Evolutionary conservation across 2,888 invertebrate genomes (phyloP), one percentile per base, ranked within the genome.

Genomic region (Sclerodermus sp.): DNA sequence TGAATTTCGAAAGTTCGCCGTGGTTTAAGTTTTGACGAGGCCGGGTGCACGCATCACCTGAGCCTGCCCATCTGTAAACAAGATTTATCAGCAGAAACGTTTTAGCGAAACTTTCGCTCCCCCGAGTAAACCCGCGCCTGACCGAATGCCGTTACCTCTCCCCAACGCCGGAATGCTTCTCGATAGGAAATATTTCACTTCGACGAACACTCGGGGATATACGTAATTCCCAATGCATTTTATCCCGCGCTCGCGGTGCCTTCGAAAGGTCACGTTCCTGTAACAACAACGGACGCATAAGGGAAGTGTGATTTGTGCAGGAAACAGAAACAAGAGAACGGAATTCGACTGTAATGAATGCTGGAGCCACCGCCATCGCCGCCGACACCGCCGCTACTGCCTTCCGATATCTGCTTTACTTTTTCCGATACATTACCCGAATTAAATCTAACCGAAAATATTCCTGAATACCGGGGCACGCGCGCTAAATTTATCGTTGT

Each of bases 61-160:
- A 67, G 67, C 67, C 62, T 66, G 65, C 68, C 70, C 67, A 73
- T 72, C 71, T 66, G 71, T 71, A 73, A 72, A 71, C 69, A 70
- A 72, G 72, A 73, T 72, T 73, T 73, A 73, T 73, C 64, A 62
- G 61, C 57, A 60, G 67, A 68, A 72, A 70, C 72, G 66, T 72
- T 73, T 73, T 68, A 71, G 67, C 64, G 56, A 72, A 73, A 73
- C 64, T 73, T 73, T 64, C 56, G 53, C 58, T 72, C 73, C 73
- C 73, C 58, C 47, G 70, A 65, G 73, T 51, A 64, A 66, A 66
- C 51, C 49, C 42, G 56, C 53, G 49, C 44, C 59, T 55, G 55
- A 49, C 51, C 58, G 57, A 60, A 48, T 50, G 42, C 52, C 47
- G 53, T 53, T 65, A 46, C 60, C 58, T 49, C 51, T 49, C 49